Conservation (phyloP, 1,140 invertebrate genomes). For the Sinella curviseta region DNA sequence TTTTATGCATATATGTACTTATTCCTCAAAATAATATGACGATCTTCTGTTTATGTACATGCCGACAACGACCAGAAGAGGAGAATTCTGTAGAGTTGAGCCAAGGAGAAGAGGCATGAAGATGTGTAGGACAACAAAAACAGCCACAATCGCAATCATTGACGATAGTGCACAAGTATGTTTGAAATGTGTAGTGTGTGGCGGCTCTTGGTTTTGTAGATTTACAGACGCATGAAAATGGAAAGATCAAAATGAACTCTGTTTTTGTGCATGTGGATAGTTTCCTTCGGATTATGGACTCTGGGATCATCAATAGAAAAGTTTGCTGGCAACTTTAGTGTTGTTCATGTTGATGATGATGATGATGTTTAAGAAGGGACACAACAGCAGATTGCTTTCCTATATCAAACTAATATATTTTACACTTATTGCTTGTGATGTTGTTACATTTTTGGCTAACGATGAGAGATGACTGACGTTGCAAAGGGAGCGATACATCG, state of each 20-base stretch:
- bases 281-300: neutral
- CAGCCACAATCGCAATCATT: neutral
- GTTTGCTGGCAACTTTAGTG: too few relatives aligned
- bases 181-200: neutral
- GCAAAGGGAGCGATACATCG: neutral
- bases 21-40: neutral
- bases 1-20: too few relatives aligned
- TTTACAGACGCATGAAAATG: neutral
- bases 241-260: conserved; percentile 22
- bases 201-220: conserved; percentile 10
- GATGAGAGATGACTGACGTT: neutral
- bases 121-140: neutral
- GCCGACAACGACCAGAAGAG: neutral
- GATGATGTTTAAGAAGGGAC: too few relatives aligned
- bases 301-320: too few relatives aligned
- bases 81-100: neutral
- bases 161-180: neutral
- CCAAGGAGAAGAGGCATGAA: neutral
- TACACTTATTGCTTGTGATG: too few relatives aligned
- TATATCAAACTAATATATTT: too few relatives aligned
- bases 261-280: neutral
- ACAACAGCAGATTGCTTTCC: too few relatives aligned
- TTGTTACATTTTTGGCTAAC: neutral
- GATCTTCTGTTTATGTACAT: neutral
- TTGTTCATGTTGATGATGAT: too few relatives aligned